A percentile compares a stretch with the other conserved stretches of the same genome.
Evolutionary conservation across 2,888 invertebrate genomes (phyloP).

Genomic region (Gymnocheta viridis): DNA sequence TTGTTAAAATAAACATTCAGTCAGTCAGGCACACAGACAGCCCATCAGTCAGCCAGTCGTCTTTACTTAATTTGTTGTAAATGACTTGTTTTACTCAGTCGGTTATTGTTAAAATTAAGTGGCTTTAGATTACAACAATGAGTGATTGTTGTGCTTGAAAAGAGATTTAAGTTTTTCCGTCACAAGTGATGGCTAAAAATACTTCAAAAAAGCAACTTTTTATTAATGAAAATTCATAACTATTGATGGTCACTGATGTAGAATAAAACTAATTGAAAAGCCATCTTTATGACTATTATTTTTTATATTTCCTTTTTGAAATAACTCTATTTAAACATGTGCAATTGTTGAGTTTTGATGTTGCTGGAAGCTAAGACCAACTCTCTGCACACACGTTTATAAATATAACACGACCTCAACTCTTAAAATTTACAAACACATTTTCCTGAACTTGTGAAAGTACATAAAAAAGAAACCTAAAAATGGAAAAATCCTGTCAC

Average conservation of each 20-base stretch:
- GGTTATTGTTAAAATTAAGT: not conserved
- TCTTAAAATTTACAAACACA: not conserved
- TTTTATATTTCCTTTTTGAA: not conserved
- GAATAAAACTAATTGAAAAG: conserved; percentile 30
- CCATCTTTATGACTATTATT: conserved; percentile 1
- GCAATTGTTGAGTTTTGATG: conserved; percentile 39
- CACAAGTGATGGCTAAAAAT: not conserved
- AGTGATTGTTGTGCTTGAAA: not conserved
- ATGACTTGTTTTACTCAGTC: not conserved
- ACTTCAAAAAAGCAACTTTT: not conserved
- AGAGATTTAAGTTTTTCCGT: not conserved
- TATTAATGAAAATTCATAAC: not conserved
- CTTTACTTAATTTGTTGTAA: not conserved
- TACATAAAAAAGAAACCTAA: not conserved
- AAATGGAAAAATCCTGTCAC: not conserved
- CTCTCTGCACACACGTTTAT: not conserved
- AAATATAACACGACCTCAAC: not conserved
- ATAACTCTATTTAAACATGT: not conserved
- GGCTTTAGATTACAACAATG: not conserved
- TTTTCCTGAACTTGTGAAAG: not conserved
- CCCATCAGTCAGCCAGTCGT: not conserved
- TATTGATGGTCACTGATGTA: conserved; percentile 26
- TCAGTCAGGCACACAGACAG: not conserved
- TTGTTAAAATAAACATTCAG: not conserved
- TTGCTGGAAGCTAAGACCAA: not conserved